These are phyloP conservation scores for Rapana venosa DNA, from an alignment of 2,888 invertebrate genomes.

Conservation along the genomic window DNA sequence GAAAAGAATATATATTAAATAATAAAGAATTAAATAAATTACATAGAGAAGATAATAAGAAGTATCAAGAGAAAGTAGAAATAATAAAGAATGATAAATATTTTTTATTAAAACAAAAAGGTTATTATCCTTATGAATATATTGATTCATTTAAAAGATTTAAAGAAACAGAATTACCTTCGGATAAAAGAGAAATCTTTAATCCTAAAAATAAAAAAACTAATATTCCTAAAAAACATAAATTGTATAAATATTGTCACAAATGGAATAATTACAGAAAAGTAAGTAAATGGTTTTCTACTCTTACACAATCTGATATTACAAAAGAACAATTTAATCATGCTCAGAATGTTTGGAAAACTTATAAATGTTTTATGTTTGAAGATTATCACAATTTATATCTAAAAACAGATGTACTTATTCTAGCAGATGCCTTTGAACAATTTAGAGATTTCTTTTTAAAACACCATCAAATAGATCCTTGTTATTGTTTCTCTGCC, in stretches of 20 bases:
- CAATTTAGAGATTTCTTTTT: background rate
- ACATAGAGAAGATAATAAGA: too few species aligned
- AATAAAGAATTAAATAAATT: slow-evolving; percentile 24
- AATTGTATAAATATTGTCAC: slow-evolving; percentile 47
- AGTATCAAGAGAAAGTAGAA: background rate
- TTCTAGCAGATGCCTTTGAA: slow-evolving; percentile 22
- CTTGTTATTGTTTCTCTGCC: background rate
- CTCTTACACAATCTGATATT: too few species aligned
- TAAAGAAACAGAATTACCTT: background rate
- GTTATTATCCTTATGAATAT: background rate
- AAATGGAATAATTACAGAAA: slow-evolving; percentile 21
- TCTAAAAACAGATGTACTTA: background rate
- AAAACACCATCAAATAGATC: background rate
- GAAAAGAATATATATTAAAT: background rate
- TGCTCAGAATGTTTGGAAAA: background rate
- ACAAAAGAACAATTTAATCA: background rate
- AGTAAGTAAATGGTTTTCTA: background rate
- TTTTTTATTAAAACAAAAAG: background rate
- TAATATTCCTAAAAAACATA: slow-evolving; percentile 36
- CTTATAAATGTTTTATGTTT: too few species aligned
- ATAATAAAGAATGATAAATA: background rate
- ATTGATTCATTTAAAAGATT: background rate
- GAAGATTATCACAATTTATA: background rate
- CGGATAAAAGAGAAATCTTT: background rate
- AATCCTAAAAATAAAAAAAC: background rate